A percentile compares a stretch with the other conserved stretches of the same genome.
Conservation (phyloP, 2,113 vertebrate species). For the Eupsittula cactorum region DNA sequence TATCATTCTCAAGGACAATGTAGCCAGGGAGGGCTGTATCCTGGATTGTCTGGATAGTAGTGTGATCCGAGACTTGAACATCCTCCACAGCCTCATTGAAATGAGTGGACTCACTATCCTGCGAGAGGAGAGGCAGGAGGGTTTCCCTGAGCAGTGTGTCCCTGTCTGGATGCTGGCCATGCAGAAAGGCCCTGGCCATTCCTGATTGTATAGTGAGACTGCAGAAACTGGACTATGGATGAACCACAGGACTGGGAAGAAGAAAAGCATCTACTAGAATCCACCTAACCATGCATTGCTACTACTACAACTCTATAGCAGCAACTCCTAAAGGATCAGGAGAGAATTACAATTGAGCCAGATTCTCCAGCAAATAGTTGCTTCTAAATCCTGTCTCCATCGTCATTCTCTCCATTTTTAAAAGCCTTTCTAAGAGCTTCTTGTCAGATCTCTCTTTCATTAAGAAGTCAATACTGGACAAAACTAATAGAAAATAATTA, state of each 20-base stretch:
- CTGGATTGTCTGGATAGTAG: constrained; percentile 91
- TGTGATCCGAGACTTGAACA: constrained; percentile 89
- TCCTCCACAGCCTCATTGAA: constrained; percentile 83
- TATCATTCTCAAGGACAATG: constrained; percentile 94
- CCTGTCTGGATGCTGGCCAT: constrained; percentile 95
- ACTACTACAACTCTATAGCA: neutral
- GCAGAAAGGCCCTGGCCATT: constrained; percentile 43
- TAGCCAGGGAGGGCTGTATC: constrained; percentile 89
- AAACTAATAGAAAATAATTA: neutral
- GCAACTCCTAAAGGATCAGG: neutral
- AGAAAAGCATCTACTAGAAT: neutral
- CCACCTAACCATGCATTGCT: neutral
- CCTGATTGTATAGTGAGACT: neutral
- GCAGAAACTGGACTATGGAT: neutral
- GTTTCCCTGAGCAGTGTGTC: constrained; percentile 89
- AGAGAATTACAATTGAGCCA: neutral
- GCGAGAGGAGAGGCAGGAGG: constrained; percentile 82
- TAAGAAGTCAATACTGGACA: neutral
- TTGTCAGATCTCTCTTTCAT: neutral
- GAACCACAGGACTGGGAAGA: neutral
- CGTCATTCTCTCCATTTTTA: neutral
- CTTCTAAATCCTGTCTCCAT: neutral
- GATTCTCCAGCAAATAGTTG: neutral
- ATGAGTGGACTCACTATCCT: constrained; percentile 88
- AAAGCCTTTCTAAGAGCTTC: neutral